Conservation (phyloP, 2,888 invertebrate species). For the Tanytarsus gracilentus region DNA sequence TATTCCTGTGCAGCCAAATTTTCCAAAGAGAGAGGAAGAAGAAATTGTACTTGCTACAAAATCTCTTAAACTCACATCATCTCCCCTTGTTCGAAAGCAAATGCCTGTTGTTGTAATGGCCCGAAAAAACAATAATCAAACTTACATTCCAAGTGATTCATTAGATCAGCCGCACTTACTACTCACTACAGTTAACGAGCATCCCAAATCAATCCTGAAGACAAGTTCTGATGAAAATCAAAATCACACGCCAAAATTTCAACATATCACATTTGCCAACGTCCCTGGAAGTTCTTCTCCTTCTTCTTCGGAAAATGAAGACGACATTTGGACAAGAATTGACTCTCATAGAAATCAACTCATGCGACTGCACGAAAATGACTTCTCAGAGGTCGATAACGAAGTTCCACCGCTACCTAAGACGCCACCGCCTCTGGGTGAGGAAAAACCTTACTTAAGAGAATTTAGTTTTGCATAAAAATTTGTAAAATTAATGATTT, state of each 20-base stretch:
- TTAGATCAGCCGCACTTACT: no score
- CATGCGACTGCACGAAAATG: background rate
- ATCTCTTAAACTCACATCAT: no score
- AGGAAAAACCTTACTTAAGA: no score
- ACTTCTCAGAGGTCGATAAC: background rate
- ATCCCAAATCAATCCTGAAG: slow-evolving; percentile 12
- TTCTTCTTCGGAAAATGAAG: background rate
- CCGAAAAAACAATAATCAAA: background rate
- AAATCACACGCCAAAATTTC: background rate
- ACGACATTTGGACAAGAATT: slow-evolving; percentile 13
- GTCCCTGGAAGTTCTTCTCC: background rate
- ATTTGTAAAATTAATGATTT: no score
- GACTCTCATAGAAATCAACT: background rate
- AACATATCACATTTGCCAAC: background rate
- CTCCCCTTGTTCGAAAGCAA: no score
- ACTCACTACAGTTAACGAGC: no score
- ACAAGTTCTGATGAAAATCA: background rate
- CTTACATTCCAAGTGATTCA: no score
- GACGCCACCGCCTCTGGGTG: slow-evolving; percentile 7
- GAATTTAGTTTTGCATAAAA: no score
- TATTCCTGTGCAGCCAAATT: no score
- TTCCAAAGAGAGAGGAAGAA: no score
- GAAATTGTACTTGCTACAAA: no score
- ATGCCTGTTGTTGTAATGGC: no score
- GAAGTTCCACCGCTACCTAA: background rate